Conservation (phyloP, 2,797 vertebrate genomes). For the Megaceryle alcyon region DNA sequence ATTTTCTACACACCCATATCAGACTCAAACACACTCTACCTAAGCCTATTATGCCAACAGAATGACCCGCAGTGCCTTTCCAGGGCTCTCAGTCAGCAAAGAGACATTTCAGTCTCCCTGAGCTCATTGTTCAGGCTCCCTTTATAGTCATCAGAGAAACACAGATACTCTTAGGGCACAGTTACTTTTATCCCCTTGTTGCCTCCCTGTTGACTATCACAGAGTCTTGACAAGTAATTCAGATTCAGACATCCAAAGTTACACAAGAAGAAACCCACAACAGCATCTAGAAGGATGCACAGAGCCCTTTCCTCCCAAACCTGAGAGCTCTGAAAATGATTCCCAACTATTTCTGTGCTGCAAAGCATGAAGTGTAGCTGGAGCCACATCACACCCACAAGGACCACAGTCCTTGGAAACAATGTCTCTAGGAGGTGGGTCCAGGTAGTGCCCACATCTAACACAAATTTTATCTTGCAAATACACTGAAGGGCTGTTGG, state of each 20-base stretch:
- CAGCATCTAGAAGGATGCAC: neutral
- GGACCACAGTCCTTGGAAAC: neutral
- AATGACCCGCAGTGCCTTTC: neutral
- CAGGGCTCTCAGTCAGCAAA: rapidly evolving
- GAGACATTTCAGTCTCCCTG: neutral
- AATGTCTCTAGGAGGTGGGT: neutral
- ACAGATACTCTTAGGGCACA: neutral
- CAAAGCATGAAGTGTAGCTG: neutral
- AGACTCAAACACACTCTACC: neutral
- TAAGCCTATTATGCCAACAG: neutral
- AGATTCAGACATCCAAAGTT: neutral
- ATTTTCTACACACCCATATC: neutral
- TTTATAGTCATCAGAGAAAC: neutral
- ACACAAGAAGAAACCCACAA: rapidly evolving
- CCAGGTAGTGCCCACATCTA: neutral
- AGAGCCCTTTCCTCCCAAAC: neutral
- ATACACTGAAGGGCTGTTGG: neutral
- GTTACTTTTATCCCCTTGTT: neutral
- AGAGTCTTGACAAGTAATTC: neutral
- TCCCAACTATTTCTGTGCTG: neutral
- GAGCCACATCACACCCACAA: neutral
- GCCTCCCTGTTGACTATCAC: neutral
- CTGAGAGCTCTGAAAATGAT: neutral
- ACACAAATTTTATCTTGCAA: neutral
- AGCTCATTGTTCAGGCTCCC: neutral